Conservation (phyloP, 2,888 invertebrate species). For the Cerceris ruficornis region DNA sequence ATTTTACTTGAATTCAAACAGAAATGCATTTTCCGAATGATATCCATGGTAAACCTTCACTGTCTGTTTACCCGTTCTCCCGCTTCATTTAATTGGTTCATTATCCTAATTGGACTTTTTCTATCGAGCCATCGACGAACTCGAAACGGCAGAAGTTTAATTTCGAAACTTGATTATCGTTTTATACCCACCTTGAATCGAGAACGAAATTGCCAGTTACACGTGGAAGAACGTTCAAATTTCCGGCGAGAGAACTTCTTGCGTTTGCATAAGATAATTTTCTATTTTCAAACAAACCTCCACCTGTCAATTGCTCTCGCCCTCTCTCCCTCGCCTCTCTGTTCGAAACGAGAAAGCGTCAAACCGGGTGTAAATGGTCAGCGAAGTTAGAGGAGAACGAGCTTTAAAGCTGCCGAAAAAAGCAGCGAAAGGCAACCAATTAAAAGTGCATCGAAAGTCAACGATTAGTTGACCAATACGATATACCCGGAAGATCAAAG, state of each 20-base stretch:
- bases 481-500: slow-evolving; percentile 54
- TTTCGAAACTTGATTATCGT: background rate
- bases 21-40: slow-evolving; percentile 18
- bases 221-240: too few relatives aligned
- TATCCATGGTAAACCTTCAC: background rate
- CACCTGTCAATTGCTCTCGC: too few relatives aligned
- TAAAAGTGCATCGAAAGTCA: slow-evolving; percentile 57
- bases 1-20: slow-evolving; percentile 72
- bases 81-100: too few relatives aligned
- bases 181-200: background rate
- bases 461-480: slow-evolving; percentile 49
- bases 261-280: too few relatives aligned
- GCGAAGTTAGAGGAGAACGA: background rate
- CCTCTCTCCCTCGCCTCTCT: too few relatives aligned
- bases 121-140: background rate
- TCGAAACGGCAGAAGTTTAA: background rate
- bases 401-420: background rate
- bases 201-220: too few relatives aligned
- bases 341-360: too few relatives aligned
- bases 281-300: too few relatives aligned
- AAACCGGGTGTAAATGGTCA: background rate
- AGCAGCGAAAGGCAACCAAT: slow-evolving; percentile 27
- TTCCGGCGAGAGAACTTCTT: too few relatives aligned
- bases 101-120: background rate
- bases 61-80: background rate